phyloP scores from a whole-genome alignment of 2,113 vertebrate species.

The Zootoca vivipara region DNA sequence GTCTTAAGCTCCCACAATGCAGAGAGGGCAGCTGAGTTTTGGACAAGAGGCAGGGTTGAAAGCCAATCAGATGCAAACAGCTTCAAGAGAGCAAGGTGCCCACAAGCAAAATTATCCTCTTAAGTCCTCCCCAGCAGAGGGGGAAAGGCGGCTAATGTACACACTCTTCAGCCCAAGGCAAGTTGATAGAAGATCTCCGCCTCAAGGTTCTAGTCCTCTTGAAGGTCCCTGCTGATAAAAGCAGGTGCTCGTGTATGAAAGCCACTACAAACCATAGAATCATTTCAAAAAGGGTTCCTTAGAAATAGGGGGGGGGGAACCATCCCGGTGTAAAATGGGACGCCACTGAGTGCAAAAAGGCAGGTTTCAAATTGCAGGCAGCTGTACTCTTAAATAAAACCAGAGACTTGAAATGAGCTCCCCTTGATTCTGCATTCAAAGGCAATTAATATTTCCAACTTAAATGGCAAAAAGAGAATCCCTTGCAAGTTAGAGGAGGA shows the following conservation, averaged over 20 bases:
- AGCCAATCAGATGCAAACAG: neutral
- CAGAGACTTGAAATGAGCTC: neutral
- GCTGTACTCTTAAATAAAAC: no score
- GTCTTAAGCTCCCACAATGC: neutral
- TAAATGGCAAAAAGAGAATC: neutral
- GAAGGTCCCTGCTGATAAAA: neutral
- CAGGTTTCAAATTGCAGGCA: no score
- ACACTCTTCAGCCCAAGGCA: neutral
- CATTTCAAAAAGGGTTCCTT: neutral
- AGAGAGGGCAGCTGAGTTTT: neutral
- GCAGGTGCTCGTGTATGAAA: neutral
- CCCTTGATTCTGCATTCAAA: neutral
- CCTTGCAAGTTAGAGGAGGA: no score
- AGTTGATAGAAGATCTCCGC: neutral
- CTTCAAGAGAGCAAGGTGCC: neutral
- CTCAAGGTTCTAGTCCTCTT: neutral
- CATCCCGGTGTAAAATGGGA: neutral
- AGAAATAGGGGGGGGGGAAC: no score
- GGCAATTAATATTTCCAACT: neutral
- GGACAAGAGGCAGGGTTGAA: neutral
- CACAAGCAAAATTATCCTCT: no score
- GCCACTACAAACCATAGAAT: no score
- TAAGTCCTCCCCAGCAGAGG: neutral
- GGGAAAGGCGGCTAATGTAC: no score
- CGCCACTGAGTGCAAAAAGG: no score